Evolutionary conservation across 2,888 invertebrate genomes (phyloP).

Genomic region (Drosophila diplacantha): DNA sequence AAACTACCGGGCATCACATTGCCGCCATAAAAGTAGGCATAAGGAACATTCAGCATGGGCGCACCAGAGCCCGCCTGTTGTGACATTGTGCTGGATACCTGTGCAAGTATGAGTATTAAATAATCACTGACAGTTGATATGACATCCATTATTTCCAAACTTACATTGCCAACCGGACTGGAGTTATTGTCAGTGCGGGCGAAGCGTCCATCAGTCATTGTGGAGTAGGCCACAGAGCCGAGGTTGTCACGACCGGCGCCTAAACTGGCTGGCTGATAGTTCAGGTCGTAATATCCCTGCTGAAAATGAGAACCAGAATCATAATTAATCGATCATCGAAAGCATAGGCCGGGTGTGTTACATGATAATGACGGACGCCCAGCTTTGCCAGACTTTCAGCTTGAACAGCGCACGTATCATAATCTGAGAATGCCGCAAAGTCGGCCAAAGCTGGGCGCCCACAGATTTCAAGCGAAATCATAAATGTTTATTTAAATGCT

Average conservation of each 20-base stretch:
- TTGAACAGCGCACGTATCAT: background rate
- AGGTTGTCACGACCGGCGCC: slow-evolving; percentile 83
- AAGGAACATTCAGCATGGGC: slow-evolving; percentile 78
- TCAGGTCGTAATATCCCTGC: slow-evolving; percentile 84
- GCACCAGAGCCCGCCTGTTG: slow-evolving; percentile 81
- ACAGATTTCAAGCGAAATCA: slow-evolving; percentile 10
- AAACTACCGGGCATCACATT: slow-evolving; percentile 84
- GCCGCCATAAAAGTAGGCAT: slow-evolving; percentile 83
- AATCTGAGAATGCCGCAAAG: background rate
- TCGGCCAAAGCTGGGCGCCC: slow-evolving; percentile 15
- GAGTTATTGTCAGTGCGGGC: slow-evolving; percentile 87
- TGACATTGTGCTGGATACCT: slow-evolving; percentile 85
- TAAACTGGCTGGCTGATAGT: slow-evolving; percentile 85
- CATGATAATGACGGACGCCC: slow-evolving; percentile 1
- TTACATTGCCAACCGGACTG: slow-evolving; percentile 81
- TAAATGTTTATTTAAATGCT: slow-evolving; percentile 15
- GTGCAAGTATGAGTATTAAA: background rate
- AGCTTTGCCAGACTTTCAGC: slow-evolving; percentile 17
- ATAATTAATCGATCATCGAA: slow-evolving; percentile 10
- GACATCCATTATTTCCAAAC: slow-evolving; percentile 24
- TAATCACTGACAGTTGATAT: background rate
- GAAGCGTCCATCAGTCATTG: slow-evolving; percentile 84
- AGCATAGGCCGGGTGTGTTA: slow-evolving; percentile 1
- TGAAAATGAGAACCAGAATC: slow-evolving; percentile 47
- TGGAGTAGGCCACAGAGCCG: slow-evolving; percentile 83